Percentiles rank a stretch among this genome's conserved stretches.
Conservation (phyloP, 2,113 vertebrate species). For the Xenus cinereus region DNA sequence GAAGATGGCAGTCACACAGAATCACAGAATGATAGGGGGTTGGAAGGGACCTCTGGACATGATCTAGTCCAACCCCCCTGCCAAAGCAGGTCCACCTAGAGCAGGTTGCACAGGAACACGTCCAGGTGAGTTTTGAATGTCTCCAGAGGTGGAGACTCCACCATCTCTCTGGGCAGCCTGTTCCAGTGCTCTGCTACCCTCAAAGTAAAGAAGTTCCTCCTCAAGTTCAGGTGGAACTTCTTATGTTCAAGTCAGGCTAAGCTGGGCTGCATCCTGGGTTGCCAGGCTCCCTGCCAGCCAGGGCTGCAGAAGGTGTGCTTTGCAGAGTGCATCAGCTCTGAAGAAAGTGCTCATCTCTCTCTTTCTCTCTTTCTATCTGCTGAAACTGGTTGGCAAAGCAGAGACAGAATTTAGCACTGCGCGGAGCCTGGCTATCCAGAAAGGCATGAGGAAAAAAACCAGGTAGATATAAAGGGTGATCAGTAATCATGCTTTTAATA, state of each 20-base stretch:
- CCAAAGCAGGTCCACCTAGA: no score
- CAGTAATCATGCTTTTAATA: constrained; percentile 61
- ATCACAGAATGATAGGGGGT: no score
- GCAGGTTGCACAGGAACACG: no score
- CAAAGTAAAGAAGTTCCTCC: no score
- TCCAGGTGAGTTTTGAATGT: no score
- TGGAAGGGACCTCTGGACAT: no score
- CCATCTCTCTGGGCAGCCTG: no score
- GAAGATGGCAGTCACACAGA: not conserved
- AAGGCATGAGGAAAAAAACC: not conserved
- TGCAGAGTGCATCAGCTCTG: not conserved
- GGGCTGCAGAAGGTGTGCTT: not conserved
- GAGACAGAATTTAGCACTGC: not conserved
- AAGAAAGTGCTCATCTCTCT: not conserved
- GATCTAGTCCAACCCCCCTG: no score
- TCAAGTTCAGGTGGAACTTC: no score
- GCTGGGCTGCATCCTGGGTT: not conserved
- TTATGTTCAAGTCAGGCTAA: not conserved
- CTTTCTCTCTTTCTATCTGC: not conserved
- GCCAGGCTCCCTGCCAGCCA: not conserved
- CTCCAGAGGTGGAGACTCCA: no score
- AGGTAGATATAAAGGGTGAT: not conserved
- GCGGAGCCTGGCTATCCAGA: not conserved
- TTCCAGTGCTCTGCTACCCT: no score
- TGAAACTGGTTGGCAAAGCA: not conserved